Conservation (phyloP, 35 echinoderm and acorn worm genomes). For the Hemicentrotus pulcherrimus region DNA sequence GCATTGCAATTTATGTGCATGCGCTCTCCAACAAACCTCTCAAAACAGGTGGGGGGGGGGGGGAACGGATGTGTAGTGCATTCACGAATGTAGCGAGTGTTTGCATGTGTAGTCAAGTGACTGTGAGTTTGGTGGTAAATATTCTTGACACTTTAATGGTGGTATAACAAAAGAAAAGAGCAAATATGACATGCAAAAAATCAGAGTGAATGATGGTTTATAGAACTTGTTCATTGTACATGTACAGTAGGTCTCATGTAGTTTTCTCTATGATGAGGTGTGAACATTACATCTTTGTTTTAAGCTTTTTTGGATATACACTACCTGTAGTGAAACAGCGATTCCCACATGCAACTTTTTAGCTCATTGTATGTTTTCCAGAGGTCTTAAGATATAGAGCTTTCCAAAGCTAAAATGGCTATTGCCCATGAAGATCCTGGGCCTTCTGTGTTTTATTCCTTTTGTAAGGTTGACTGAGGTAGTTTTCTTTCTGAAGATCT, state of each 20-base stretch:
- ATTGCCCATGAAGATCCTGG: no score
- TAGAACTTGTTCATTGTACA: background rate
- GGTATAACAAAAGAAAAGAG: background rate
- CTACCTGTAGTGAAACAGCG: no score
- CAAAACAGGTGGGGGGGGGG: background rate
- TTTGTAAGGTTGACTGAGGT: no score
- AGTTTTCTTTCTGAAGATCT: no score
- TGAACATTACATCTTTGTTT: no score
- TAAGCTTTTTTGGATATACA: no score
- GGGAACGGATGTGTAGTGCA: background rate
- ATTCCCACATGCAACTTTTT: no score
- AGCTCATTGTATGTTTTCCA: no score
- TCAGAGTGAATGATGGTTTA: background rate
- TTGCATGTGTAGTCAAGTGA: background rate
- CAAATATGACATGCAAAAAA: background rate
- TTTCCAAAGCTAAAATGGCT: no score
- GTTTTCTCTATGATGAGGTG: no score
- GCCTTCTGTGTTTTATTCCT: no score
- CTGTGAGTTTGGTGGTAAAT: background rate
- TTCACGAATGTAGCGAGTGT: background rate
- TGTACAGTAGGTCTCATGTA: background rate
- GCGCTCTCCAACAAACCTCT: background rate
- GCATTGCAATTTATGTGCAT: background rate
- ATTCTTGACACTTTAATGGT: background rate
- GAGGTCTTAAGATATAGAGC: background rate